Base-by-base conservation (phyloP, 2,888 invertebrate genomes). In the Macropis europaea region DNA sequence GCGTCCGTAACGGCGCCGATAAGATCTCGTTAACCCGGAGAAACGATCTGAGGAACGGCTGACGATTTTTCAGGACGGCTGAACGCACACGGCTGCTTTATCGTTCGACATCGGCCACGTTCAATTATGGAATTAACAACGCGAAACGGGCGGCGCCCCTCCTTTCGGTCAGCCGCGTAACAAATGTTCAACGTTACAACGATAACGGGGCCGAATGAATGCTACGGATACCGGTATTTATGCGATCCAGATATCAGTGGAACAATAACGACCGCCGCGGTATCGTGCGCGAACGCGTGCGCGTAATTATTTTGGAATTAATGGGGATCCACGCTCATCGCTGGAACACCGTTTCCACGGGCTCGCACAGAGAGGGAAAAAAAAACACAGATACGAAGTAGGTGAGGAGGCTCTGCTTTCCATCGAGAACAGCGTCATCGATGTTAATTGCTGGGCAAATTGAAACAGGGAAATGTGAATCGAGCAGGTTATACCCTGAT, bases 71-170 rank as follows among this genome's bases (percentile, higher is more conserved):
- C 38, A 30, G 3, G 15, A 7, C 15, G 15, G n/a, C 17, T 34
- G 17, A 0, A 28, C 42, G 36, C 38, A n/a, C n/a, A n/a, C 36
- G 30, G 47, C 43, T 28, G 40, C 56, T 73, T 40, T 72, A 72
- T 72, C 62, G 26, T n/a, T n/a, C n/a, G 15, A 17, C 11, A 80
- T 63, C 81, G 68, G 61, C 56, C 42, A 60, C 76, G 73, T 80
- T 79, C 80, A 71, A 81, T 80, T 80, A 81, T 81, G 82, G 82
- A 82, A 80, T 80, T 82, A 80, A 82, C 82, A 82, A 76, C 66
- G 72, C 50, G 64, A 68, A n/a, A 70, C 62, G 68, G 36, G 24
- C 74, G 59, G 60, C 45, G n/a, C n/a, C n/a, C n/a, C n/a, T n/a
- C 73, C 70, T 74, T 76, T 81, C 78, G 81, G 72, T 73, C 77